Evolutionary conservation across 2,888 invertebrate genomes (phyloP), one percentile per base, ranked within the genome.

Genomic region (Eristalis intricaria): DNA sequence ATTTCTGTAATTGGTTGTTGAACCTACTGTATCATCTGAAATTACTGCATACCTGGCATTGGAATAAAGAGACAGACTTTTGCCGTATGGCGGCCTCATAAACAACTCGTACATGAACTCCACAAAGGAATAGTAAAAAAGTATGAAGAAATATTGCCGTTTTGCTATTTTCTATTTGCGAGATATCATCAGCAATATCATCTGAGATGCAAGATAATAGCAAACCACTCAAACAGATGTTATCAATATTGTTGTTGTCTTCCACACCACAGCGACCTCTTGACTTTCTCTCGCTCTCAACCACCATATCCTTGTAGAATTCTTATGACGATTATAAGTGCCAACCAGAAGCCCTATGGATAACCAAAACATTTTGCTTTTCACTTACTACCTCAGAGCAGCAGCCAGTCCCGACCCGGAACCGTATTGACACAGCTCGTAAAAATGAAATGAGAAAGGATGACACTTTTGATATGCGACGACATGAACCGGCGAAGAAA

Each of bases 381-480:
- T 81, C 69, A 81, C 77, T 77, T 68, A 50, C 50, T 40, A 83
- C 84, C 84, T 85, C 40, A 43, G 35, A 75, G 75, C 56, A n/a
- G n/a, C 70, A 64, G 58, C 63, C 58, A 63, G 56, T 68, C 61
- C 73, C 7, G 29, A 8, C 19, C 35, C 29, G 5, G 76, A 69
- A 65, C 60, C 69, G 29, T 56, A 83, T 86, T 83, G 86, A 83
- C 65, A 83, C 70, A 75, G 83, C 83, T 86, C 86, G 74, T 86
- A 86, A 86, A 86, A 83, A 79, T 83, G 66, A 86, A 86, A 83
- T 86, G 86, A 86, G 78, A 86, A 86, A 86, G 86, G 86, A 86
- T 86, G 86, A 86, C 86, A 86, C 83, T 86, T 83, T 86, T 86
- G 86, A 86, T 86, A 78, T 82, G 78, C 78, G 83, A 82, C 70